Conservation (phyloP, 2,113 vertebrate species). For the Todiramphus chloris region DNA sequence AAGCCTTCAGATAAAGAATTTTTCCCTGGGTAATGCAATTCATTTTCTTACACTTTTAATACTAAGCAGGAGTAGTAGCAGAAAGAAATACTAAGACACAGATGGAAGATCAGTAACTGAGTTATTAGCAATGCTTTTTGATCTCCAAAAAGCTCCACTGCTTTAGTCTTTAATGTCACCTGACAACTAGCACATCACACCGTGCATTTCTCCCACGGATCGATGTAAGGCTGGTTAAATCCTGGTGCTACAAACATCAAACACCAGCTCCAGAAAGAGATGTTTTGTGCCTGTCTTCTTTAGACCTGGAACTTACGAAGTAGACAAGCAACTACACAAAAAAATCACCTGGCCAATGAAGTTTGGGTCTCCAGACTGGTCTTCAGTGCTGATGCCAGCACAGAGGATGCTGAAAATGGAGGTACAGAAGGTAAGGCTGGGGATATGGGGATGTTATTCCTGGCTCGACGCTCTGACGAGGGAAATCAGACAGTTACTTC, state of each 20-base stretch:
- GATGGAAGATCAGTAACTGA: neutral
- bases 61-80: neutral
- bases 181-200: neutral
- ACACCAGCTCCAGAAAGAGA: neutral
- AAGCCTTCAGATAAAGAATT: neutral
- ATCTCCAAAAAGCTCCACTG: neutral
- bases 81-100: neutral
- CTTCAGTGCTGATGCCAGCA: slow-evolving; percentile 64
- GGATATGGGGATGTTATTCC: neutral
- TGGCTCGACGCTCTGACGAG: neutral
- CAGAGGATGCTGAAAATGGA: slow-evolving; percentile 76
- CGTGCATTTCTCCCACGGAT: neutral
- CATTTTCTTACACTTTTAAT: neutral
- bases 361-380: slow-evolving; percentile 88
- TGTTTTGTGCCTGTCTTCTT: neutral
- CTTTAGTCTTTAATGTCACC: neutral
- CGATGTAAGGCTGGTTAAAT: neutral
- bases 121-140: neutral
- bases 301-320: slow-evolving; percentile 82
- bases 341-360: slow-evolving; percentile 86
- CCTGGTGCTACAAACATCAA: neutral
- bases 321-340: neutral
- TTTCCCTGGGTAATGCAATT: slow-evolving; percentile 77
- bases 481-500: accelerated
- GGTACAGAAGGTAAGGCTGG: slow-evolving; percentile 58